These are phyloP conservation scores for Lasioglossum baleicum DNA, from an alignment of 1,140 invertebrate genomes.

Conservation along the genomic window DNA sequence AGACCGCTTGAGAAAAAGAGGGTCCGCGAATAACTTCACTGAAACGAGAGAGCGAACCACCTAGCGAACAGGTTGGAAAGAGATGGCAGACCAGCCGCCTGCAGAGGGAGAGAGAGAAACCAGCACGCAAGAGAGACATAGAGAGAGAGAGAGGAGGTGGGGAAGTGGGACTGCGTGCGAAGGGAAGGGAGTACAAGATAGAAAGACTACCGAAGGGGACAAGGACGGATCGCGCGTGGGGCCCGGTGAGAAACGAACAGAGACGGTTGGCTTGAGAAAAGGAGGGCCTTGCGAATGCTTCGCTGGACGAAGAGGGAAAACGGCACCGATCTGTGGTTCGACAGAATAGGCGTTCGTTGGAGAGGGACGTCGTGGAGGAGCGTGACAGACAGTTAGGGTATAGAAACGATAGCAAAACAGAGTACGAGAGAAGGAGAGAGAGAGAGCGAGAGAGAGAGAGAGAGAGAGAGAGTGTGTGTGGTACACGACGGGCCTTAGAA, in stretches of 20 bases:
- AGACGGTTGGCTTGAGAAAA: slow-evolving; percentile 63
- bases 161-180: background rate
- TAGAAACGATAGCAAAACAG: too few species aligned
- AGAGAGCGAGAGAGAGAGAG: slow-evolving; percentile 69
- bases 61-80: background rate
- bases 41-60: background rate
- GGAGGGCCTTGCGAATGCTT: slow-evolving; percentile 25
- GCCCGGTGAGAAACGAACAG: slow-evolving; percentile 62
- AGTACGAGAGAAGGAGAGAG: slow-evolving; percentile 56
- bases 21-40: slow-evolving; percentile 22
- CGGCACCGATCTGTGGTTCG: slow-evolving; percentile 12
- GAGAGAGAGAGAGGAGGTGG: slow-evolving; percentile 3
- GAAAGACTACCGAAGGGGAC: slow-evolving; percentile 1
- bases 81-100: background rate
- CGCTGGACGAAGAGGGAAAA: slow-evolving; percentile 12
- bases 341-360: background rate
- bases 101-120: background rate
- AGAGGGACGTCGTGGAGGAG: slow-evolving; percentile 6
- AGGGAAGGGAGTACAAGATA: background rate
- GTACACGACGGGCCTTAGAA: background rate
- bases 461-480: slow-evolving; percentile 63
- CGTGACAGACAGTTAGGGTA: too few species aligned
- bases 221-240: background rate
- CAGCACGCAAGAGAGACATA: too few species aligned
- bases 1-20: slow-evolving; percentile 33